Evolutionary conservation across 2,113 vertebrate species (phyloP).

Genomic region (Platycercus adscitus): DNA sequence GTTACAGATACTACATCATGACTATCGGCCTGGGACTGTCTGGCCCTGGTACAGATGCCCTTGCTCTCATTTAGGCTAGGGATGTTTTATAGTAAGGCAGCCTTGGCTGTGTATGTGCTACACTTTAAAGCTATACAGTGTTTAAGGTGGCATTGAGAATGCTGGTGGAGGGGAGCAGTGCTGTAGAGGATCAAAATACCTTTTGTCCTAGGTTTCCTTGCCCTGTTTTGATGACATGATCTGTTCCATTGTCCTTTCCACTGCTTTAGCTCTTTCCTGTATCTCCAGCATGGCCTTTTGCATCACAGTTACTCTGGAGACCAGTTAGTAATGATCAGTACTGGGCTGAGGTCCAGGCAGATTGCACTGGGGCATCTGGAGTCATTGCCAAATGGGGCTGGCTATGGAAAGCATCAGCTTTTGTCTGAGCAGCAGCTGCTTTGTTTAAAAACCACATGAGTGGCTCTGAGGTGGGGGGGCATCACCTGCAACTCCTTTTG

Average conservation of each 20-base stretch:
- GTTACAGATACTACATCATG: not conserved
- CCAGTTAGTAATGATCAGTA: not conserved
- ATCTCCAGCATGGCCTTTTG: not conserved
- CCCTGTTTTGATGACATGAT: not conserved
- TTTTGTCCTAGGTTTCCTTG: not conserved
- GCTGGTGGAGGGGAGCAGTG: not conserved
- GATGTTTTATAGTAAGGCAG: not conserved
- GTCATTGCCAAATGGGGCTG: slow-evolving; percentile 30
- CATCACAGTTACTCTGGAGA: slow-evolving; percentile 69
- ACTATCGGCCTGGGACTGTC: not conserved
- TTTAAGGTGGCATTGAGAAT: not conserved
- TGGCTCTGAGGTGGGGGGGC: not conserved
- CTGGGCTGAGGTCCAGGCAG: slow-evolving; percentile 33
- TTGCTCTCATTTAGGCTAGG: not conserved
- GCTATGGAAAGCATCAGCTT: not conserved
- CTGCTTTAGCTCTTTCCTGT: not conserved
- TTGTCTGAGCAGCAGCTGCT: slow-evolving; percentile 60
- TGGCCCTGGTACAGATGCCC: not conserved
- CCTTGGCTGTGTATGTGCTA: not conserved
- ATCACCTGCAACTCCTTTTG: slow-evolving; percentile 20
- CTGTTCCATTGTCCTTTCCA: not conserved
- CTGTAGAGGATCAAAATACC: not conserved
- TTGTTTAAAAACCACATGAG: not conserved
- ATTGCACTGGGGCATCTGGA: slow-evolving; percentile 58
- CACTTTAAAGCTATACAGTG: not conserved